Conservation (phyloP, 2,113 vertebrate genomes). For the Chloebia gouldiae region DNA sequence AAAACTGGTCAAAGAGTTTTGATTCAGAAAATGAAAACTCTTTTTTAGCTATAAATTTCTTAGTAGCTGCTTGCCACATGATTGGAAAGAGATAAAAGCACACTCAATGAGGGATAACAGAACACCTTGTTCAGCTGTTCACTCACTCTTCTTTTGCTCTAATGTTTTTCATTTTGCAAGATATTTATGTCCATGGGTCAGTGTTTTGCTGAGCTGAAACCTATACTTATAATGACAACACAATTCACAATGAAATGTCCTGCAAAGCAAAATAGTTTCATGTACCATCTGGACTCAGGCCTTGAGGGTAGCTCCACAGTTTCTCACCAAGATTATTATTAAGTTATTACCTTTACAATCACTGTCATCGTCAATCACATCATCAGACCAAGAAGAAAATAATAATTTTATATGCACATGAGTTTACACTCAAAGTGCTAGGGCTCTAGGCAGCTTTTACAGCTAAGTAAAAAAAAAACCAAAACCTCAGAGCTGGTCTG, state of each 20-base stretch:
- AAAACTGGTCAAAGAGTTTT: neutral
- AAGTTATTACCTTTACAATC: neutral
- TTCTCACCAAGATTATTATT: neutral
- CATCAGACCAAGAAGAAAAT: neutral
- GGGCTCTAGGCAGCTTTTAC: neutral
- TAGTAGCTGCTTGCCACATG: constrained; percentile 24
- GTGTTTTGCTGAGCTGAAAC: neutral
- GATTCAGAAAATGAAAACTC: constrained; percentile 16
- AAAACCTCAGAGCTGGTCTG: neutral
- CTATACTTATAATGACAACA: neutral
- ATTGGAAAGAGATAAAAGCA: constrained; percentile 44
- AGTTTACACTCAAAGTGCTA: neutral
- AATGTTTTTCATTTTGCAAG: constrained; percentile 11
- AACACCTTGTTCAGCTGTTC: constrained; percentile 18
- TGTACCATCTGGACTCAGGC: neutral
- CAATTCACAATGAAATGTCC: neutral
- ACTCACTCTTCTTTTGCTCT: neutral
- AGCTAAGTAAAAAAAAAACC: neutral
- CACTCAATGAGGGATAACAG: neutral
- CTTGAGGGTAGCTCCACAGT: neutral
- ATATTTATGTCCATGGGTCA: neutral
- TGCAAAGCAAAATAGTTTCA: neutral
- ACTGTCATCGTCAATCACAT: neutral
- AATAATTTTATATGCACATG: neutral
- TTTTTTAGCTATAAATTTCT: constrained; percentile 20